Evolutionary conservation across 2,888 invertebrate genomes (phyloP), one percentile per base, ranked within the genome.

Genomic region (Lycia hirtaria): DNA sequence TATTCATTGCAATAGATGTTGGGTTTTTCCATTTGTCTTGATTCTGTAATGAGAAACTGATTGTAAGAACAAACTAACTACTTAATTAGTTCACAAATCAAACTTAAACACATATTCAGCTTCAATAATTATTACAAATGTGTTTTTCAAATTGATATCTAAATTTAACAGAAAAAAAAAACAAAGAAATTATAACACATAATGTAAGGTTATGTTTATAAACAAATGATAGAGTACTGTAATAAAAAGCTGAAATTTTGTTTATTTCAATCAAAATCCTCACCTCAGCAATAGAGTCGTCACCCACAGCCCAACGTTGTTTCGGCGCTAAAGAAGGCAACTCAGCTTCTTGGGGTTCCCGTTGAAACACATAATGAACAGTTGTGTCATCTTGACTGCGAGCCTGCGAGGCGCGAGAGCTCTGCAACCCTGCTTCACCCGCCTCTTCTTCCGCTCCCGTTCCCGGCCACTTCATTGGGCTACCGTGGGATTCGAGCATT

Each of bases 301-400:
- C 98, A 60, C 97, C 97, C 60, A 97, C 94, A 30, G 97, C 96
- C 98, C 98, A 98, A 69, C 96, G 94, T 71, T 95, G 94, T 85
- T 96, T 96, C 44, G 95, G 94, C 63, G 95, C 95, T 89, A 95
- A 91, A 64, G 95, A 93, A 63, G 95, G 93, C 81, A 97, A 95
- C 81, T 97, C 97, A 52, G 95, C 94, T 81, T 97, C 97, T 67
- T 95, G 95, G 67, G 96, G 95, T 63, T 96, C 95, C 57, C 89
- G 81, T 72, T 97, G 97, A 84, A 97, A 98, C 70, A 97, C 97
- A 87, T 98, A 98, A 76, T 97, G 97, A 71, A 98, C 98, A 85
- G 96, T 96, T 65, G 97, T 97, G 93, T 98, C 98, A 87, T 98
- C 98, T 65, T 89, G 89, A 68, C 96, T 93, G 76, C 95, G 94